Base-by-base conservation (phyloP, 2,888 invertebrate genomes). In the Xestia sexstrigata region DNA sequence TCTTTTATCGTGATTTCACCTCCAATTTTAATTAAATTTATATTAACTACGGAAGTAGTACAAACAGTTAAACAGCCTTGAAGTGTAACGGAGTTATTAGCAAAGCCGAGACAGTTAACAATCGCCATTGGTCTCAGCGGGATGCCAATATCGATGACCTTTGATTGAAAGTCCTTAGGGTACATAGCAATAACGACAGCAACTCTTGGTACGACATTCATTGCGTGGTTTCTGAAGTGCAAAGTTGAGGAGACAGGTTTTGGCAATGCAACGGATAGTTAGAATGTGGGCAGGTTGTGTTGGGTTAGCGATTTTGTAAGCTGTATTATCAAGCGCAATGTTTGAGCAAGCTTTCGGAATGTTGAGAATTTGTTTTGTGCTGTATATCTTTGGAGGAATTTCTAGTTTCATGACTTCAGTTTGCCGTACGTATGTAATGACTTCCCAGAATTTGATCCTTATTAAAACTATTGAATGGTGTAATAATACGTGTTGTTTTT, bases 111-210 rank as follows among this genome's bases (percentile, higher is more conserved):
- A 78, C 62, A 77, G 71, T 81, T 74, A 52, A 77, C 79, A 81
- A 78, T 85, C 60, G 52, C 73, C 76, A 74, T 76, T 75, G 79
- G 71, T 77, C 85, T 23, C 85, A 71, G 85, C 77, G 77, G 84
- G 84, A 74, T 66, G 68, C 71, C 80, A 68, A 58, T 74, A 74
- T 35, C 74, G 35, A 39, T 78, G 81, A 77, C 83, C 81, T 83
- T 81, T 69, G 39, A 42, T 72, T 70, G 35, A 73, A 52, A 72
- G 68, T 74, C 69, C 35, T 58, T 76, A 58, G 35, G 42, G 30
- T 30, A 62, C 35, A 58, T 26, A 49, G 13, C 7, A n/a, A 35
- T 35, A 47, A 55, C 52, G 68, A 79, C 35, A 35, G 2, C 45
- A 9, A 72, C 39, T 63, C 17, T 55, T 30, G 15, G 0, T 35